Base-by-base conservation (phyloP, 2,888 invertebrate species). In the Eupithecia abbreviata region DNA sequence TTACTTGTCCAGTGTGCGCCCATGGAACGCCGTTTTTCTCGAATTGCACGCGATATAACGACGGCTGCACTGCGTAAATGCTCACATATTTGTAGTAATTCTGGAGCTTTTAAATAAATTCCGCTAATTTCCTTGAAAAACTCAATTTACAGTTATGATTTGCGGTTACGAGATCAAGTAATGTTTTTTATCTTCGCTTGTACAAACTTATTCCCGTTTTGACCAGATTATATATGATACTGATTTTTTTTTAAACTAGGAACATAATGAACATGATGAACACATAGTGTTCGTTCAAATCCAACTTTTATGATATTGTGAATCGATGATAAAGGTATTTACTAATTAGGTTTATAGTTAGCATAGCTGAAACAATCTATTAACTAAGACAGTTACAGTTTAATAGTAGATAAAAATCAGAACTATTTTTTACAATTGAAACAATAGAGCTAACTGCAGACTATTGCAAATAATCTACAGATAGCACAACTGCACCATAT, bases 81-180 rank as follows among this genome's bases (percentile, higher is more conserved):
- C 94, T 93, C 92, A 93, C 91, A 92, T 93, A 93, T 94, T 94
- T 93, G 92, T 90, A 88, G 90, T 93, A 92, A 93, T 86, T 86
- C 85, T 86, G 85, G 81, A 83, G 85, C 88, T 87, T 90, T 90
- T 89, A 88, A 89, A 87, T 88, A 87, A 85, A 86, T 87, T 86
- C 85, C 82, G 81, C 79, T 82, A 83, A 85, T 85, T 88, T 80
- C 81, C 79, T 80, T 74, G 70, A 80, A 82, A 79, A 80, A 81
- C 84, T 88, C 81, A 85, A 81, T 86, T 82, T 87, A 88, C 88
- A 85, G 87, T 85, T 90, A 87, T 75, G 79, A 85, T 84, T 84
- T 86, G 88, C 81, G 84, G 86, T 85, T 79, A 77, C 13, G 62
- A 73, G 71, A 71, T 65, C 70, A 51, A 58, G 71, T 68, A 72